Evolutionary conservation across 2,797 vertebrate genomes (phyloP).

Genomic region (Acrocephalus scirpaceus): DNA sequence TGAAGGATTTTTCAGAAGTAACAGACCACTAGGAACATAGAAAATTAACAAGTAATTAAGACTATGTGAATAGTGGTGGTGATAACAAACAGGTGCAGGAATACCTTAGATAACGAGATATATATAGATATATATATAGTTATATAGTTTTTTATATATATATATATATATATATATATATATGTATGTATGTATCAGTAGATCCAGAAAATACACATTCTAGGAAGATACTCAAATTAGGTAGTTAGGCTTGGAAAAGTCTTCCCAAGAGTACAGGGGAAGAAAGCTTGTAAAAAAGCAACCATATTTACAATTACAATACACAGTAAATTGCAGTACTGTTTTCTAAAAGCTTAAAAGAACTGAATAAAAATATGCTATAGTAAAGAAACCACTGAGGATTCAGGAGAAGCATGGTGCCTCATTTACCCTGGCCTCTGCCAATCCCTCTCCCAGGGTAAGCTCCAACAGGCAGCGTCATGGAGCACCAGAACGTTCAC

Average conservation of each 20-base stretch:
- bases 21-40: neutral
- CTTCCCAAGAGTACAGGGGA: neutral
- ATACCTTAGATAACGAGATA: neutral
- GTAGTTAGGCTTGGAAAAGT: neutral
- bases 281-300: neutral
- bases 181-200: neutral
- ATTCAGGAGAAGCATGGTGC: neutral
- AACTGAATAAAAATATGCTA: neutral
- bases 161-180: neutral
- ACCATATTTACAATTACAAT: neutral
- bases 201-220: neutral
- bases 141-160: no score
- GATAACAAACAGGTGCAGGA: constrained; percentile 20
- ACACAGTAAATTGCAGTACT: neutral
- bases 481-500: rapidly evolving
- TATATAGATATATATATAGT: neutral
- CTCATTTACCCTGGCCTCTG: rapidly evolving
- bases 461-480: neutral
- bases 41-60: constrained; percentile 20
- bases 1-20: neutral
- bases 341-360: neutral
- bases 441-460: neutral
- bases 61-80: neutral
- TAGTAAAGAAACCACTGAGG: neutral
- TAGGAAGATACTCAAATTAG: neutral